Conservation (phyloP, 2,113 vertebrate species). For the Thryonomys swinderianus region DNA sequence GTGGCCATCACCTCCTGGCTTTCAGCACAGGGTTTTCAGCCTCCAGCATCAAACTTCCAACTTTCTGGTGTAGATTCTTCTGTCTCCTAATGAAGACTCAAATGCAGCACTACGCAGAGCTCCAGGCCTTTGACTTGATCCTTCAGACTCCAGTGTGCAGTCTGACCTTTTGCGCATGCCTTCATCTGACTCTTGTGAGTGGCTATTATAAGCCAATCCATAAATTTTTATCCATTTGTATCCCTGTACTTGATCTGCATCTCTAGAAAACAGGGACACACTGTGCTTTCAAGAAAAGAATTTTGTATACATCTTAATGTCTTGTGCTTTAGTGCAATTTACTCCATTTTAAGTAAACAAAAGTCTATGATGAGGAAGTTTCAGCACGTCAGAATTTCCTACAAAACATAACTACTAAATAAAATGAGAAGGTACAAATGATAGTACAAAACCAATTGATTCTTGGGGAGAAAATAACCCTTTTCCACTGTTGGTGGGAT, state of each 20-base stretch:
- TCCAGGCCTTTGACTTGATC: neutral
- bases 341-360: neutral
- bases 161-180: neutral
- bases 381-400: neutral
- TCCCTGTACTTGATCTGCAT: neutral
- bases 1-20: neutral
- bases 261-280: neutral
- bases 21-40: neutral
- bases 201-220: neutral
- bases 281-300: slow-evolving; percentile 21
- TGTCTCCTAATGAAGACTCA: neutral
- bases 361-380: neutral
- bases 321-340: neutral
- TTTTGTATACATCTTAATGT: neutral
- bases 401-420: slow-evolving; percentile 16
- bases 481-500: too few relatives aligned
- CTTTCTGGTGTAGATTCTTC: neutral
- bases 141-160: neutral
- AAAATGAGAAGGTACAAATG: neutral
- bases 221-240: neutral
- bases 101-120: neutral
- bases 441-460: neutral
- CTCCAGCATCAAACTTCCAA: neutral
- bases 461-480: too few relatives aligned
- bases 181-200: neutral